Base-by-base conservation (phyloP, 2,888 invertebrate genomes). In the Abrostola tripartita region DNA sequence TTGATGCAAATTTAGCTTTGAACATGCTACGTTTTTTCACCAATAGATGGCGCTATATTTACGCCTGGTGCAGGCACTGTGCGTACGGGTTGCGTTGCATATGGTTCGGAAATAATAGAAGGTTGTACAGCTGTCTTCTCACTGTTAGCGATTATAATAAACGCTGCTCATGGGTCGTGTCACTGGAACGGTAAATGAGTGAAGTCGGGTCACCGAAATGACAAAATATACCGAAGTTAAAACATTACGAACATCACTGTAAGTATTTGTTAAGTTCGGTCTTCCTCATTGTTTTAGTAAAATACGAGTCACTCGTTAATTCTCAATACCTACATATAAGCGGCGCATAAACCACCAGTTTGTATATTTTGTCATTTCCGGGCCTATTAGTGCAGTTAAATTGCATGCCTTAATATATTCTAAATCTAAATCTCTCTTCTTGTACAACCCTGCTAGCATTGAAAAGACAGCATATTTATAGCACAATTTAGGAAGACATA, bases 401-500 rank as follows among this genome's bases (percentile, higher is more conserved):
- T 66, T 68, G 64, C 68, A 66, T 61, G 78, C 74, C 79, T 74
- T 76, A 76, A 62, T 62, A 62, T 68, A 76, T 76, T 71, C 79
- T 76, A 74, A 78, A 75, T 75, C 24, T 58, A 51, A 61, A 47
- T 11, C 11, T 51, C 14, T 38, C 40, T 12, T 56, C 52, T 57
- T 60, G 60, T 65, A 60, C 64, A 66, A 56, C 57, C 65, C 71
- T 67, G 74, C 80, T 88, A 85, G 85, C 83, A 81, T 74, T 86
- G 85, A 81, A 75, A 82, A 85, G 85, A 88, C 82, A 81, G 82
- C 78, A 71, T 68, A 68, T 74, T 79, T 76, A 85, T 79, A 86
- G 90, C 90, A 90, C 90, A 90, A 90, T 81, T 76, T 79, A 85
- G 78, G 78, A 87, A 85, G 83, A 86, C 83, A 88, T 81, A 82